phyloP scores from a whole-genome alignment of 2,797 vertebrate genomes.

The Periophthalmus magnuspinnatus region DNA sequence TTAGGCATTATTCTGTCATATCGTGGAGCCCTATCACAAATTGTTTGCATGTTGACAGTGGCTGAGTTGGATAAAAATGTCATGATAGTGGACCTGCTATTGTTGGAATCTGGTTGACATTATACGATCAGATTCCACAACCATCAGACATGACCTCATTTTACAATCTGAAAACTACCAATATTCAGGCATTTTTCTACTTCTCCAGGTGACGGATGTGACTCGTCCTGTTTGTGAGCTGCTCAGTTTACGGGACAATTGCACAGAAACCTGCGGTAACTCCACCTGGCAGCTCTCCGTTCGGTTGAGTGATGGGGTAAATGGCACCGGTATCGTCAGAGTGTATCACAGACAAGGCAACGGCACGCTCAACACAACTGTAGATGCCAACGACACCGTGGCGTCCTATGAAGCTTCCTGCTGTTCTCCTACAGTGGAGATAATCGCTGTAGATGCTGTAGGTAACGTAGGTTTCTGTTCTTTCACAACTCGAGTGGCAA shows the following conservation, averaged over 20 bases:
- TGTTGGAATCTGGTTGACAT: too few relatives aligned
- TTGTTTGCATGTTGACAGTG: too few relatives aligned
- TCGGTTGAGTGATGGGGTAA: conserved; percentile 16
- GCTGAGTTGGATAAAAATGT: too few relatives aligned
- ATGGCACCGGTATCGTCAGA: conserved; percentile 30
- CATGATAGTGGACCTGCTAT: too few relatives aligned
- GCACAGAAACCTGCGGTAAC: not conserved
- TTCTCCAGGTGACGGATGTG: conserved; percentile 71
- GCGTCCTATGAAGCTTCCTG: conserved; percentile 43
- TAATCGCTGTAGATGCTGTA: conserved; percentile 26
- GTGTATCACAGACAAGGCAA: conserved; percentile 24
- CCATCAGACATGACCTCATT: too few relatives aligned
- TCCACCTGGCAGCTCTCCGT: not conserved
- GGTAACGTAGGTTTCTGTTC: conserved; percentile 47
- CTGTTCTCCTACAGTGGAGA: conserved; percentile 29
- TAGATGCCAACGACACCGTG: not conserved
- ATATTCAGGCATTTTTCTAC: not conserved
- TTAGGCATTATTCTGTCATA: too few relatives aligned
- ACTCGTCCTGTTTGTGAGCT: conserved; percentile 60
- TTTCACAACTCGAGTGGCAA: conserved; percentile 14
- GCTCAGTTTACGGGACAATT: not conserved
- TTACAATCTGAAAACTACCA: too few relatives aligned
- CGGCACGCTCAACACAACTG: conserved; percentile 31
- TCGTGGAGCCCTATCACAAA: too few relatives aligned
- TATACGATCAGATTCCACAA: too few relatives aligned